Evolutionary conservation across 2,888 invertebrate genomes (phyloP), one percentile per base, ranked within the genome.

Genomic region (Eueremaeus valkanovi): DNA sequence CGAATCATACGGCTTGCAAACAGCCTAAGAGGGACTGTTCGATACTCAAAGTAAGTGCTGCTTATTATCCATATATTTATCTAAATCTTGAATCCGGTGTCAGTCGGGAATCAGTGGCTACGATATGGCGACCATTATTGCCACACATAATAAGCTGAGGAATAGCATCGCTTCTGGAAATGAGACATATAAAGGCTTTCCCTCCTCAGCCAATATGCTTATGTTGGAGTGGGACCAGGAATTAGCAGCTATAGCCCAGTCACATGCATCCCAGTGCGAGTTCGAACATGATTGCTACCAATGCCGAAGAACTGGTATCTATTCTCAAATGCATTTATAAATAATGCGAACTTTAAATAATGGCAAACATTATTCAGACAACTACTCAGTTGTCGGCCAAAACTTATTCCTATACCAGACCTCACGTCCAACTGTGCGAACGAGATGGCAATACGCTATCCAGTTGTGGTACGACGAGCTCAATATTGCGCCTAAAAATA

Each of bases 141-240:
- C 74, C 24, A 29, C 66, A 6, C 79, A 79, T 70, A 79, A 79
- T 45, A 16, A 66, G 8, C 73, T 72, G 42, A 51, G 79, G 24
- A 77, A 73, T 63, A 27, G 40, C 18, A 66, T 79, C 13, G 78
- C 78, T 13, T 72, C 42, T 13, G 77, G 76, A 31, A 68, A 75
- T 11, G 76, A 78, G 72, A 49, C 18, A 11, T 13, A 29, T 33
- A 66, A 73, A n/a, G 73, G 72, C 27, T 73, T 78, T 45, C 78
- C 79, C 2, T 27, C 76, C 18, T 76, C 77, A 11, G 27, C 74
- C 18, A 55, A 79, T 63, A 79, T 79, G 79, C 31, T 78, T 9
- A 61, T 74, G 68, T 61, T 79, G 75, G 77, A 76, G 45, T 79
- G 79, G 79, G 78, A 79, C 58, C 21, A 73, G 18, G 78, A 78